Conservation (phyloP, 2,797 vertebrate genomes). For the Xiphophorus birchmanni region DNA sequence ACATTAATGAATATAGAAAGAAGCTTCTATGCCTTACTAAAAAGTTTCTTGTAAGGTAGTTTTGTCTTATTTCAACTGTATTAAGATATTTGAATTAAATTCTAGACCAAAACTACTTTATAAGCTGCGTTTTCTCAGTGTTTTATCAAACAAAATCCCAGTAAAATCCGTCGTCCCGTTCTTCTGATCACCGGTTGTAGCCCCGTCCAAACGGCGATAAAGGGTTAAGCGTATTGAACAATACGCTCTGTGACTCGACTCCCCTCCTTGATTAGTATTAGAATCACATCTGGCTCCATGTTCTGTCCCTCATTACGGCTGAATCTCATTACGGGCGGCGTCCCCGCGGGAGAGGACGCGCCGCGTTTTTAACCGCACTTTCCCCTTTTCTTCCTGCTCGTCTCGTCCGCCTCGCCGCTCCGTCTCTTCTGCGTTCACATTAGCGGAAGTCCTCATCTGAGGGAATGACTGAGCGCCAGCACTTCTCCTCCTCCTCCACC, state of each 20-base stretch:
- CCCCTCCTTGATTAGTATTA: constrained; percentile 83
- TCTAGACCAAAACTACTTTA: too few species aligned
- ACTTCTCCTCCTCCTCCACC: constrained; percentile 45
- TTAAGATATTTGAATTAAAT: too few species aligned
- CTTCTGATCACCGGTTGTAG: constrained; percentile 68
- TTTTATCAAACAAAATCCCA: not conserved
- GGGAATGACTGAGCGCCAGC: constrained; percentile 78
- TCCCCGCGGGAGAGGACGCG: constrained; percentile 67
- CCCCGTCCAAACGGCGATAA: constrained; percentile 74
- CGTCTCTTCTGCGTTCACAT: constrained; percentile 79
- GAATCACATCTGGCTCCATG: constrained; percentile 82
- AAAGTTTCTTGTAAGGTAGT: too few species aligned
- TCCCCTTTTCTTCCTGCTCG: constrained; percentile 74
- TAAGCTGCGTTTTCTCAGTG: too few species aligned
- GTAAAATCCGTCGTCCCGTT: constrained; percentile 8
- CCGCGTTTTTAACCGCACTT: constrained; percentile 78
- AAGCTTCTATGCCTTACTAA: too few species aligned
- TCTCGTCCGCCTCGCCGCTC: constrained; percentile 70
- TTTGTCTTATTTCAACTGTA: too few species aligned
- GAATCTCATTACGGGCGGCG: constrained; percentile 79
- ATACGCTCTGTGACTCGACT: constrained; percentile 72
- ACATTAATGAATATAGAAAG: too few species aligned
- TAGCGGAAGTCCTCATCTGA: constrained; percentile 83
- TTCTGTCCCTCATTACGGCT: constrained; percentile 85
- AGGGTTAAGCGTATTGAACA: constrained; percentile 85